These are phyloP conservation scores for Sphecodes monilicornis DNA, from an alignment of 2,888 invertebrate genomes.

Conservation along the genomic window DNA sequence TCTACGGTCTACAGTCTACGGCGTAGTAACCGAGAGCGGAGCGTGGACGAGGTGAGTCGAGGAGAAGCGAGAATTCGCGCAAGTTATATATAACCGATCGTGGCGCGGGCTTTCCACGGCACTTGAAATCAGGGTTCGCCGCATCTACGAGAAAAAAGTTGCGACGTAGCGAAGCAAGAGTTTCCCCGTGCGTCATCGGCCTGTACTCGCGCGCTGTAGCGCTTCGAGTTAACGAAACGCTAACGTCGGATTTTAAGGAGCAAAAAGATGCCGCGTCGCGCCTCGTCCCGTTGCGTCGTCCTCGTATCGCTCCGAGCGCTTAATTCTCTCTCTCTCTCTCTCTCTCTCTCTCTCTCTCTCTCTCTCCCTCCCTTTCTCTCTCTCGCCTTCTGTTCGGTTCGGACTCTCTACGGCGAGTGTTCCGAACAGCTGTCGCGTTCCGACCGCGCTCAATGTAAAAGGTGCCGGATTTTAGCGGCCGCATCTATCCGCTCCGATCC, in stretches of 20 bases:
- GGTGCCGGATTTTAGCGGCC: not conserved
- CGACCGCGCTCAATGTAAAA: not conserved
- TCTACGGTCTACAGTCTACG: slow-evolving; percentile 15
- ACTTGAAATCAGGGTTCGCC: slow-evolving; percentile 33
- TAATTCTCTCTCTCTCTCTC: not conserved
- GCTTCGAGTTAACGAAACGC: not conserved
- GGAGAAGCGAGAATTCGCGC: slow-evolving; percentile 36
- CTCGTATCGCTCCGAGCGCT: not conserved
- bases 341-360: not conserved
- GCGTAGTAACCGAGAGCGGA: slow-evolving; percentile 13
- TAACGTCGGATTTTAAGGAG: not conserved
- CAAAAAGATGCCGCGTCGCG: not conserved
- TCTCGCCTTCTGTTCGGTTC: not conserved
- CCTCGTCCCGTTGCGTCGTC: not conserved
- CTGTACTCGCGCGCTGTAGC: slow-evolving; percentile 35
- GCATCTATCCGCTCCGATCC: not conserved
- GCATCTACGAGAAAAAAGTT: slow-evolving; percentile 23
- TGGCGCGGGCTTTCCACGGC: slow-evolving; percentile 60
- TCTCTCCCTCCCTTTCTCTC: too few species aligned
- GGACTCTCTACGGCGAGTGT: not conserved
- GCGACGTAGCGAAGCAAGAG: slow-evolving; percentile 59
- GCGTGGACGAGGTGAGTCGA: not conserved
- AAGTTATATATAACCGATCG: slow-evolving; percentile 78
- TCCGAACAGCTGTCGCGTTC: not conserved
- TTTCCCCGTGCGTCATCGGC: slow-evolving; percentile 79